These are phyloP conservation scores for Heloderma charlesbogerti DNA, from an alignment of 2,113 vertebrate species.

Conservation along the genomic window DNA sequence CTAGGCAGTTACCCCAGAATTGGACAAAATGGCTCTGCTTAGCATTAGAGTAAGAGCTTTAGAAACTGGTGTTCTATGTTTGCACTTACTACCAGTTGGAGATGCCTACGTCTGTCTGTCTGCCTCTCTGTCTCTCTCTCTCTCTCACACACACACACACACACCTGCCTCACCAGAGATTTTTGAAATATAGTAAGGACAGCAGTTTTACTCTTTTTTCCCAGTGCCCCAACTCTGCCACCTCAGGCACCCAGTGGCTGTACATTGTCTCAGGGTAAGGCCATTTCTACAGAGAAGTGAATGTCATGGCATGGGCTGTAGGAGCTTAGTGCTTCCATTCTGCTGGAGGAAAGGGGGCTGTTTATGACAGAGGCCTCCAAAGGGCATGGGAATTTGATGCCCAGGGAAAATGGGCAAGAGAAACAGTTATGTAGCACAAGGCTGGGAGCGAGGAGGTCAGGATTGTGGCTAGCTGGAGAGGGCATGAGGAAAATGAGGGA, in stretches of 20 bases:
- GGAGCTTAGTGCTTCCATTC: not conserved
- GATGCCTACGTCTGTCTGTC: not conserved
- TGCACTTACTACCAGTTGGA: not conserved
- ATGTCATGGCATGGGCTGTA: not conserved
- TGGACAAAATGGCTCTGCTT: not conserved
- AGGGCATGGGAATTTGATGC: constrained; percentile 21
- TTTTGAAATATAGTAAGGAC: not conserved
- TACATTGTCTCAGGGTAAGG: not conserved
- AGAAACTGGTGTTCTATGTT: not conserved
- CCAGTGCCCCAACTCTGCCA: not conserved
- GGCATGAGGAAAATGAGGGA: not conserved
- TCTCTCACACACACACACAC: not conserved
- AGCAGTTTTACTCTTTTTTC: not conserved
- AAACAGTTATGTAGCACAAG: not conserved
- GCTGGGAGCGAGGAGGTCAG: not conserved
- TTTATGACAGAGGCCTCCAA: constrained; percentile 1
- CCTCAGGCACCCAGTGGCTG: not conserved
- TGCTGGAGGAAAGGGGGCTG: not conserved
- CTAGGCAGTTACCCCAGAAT: not conserved
- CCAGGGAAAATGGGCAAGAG: not conserved
- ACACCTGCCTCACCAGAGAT: not conserved
- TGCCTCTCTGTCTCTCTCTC: not conserved
- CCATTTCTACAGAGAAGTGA: not conserved
- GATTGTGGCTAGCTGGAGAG: not conserved
- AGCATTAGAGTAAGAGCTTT: not conserved